A percentile compares a stretch with the other conserved stretches of the same genome.
Evolutionary conservation across 1,140 invertebrate species (phyloP).

Genomic region (Dendroctonus ponderosae): DNA sequence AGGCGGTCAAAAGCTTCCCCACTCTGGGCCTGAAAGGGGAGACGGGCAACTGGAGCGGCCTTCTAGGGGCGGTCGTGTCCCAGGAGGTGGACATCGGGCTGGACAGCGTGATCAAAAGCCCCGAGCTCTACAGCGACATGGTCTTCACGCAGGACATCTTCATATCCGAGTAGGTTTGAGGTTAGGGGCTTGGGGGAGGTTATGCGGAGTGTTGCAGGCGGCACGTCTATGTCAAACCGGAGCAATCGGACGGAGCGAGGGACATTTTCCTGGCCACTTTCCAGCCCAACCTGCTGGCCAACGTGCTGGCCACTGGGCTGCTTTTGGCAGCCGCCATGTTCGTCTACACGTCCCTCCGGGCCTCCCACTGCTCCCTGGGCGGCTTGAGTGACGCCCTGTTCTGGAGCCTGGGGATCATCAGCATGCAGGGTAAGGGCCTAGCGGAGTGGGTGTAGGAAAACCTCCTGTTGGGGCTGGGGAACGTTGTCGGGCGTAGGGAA

Average conservation of each 20-base stretch:
- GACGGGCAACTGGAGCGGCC: conserved; percentile 59
- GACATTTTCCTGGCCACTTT: conserved; percentile 65
- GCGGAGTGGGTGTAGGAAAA: no score
- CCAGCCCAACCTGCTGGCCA: conserved; percentile 54
- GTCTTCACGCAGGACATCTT: conserved; percentile 51
- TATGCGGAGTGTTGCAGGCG: conserved; percentile 51
- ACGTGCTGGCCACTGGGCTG: conserved; percentile 55
- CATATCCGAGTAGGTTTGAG: conserved; percentile 33
- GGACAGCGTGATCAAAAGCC: conserved; percentile 58
- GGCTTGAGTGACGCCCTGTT: conserved; percentile 10
- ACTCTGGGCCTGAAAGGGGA: conserved; percentile 58
- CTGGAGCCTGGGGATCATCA: conserved; percentile 51
- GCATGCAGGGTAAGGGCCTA: conserved; percentile 54
- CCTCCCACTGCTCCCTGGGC: no score
- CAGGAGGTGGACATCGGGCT: conserved; percentile 59
- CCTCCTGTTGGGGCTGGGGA: no score
- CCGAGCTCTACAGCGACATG: conserved; percentile 56
- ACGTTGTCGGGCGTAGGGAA: no score
- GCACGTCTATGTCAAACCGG: conserved; percentile 63
- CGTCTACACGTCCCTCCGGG: conserved; percentile 33
- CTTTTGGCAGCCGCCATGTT: conserved; percentile 50
- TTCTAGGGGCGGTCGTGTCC: conserved; percentile 58
- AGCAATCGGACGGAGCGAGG: conserved; percentile 58
- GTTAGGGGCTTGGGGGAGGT: not conserved
- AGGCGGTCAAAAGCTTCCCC: conserved; percentile 52